Evolutionary conservation across 2,888 invertebrate genomes (phyloP).

Genomic region (Lasioglossum oenotherae): DNA sequence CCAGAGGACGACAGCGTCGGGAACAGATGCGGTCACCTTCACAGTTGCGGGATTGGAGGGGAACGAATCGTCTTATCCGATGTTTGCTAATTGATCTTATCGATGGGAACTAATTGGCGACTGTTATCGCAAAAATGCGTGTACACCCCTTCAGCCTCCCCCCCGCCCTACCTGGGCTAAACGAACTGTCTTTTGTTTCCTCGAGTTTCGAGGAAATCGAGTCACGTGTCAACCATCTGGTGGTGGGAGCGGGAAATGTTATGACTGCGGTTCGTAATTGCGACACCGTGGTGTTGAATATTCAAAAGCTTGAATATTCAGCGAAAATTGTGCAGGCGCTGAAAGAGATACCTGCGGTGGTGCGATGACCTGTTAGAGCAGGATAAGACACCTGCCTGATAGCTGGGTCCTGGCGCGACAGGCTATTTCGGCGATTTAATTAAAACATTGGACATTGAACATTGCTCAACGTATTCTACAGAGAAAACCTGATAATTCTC

Average conservation of each 20-base stretch:
- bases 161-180: no score
- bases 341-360: background rate
- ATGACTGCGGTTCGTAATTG: background rate
- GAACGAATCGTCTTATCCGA: background rate
- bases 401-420: background rate
- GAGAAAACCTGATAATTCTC: no score
- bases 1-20: constrained; percentile 43
- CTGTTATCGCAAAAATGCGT: background rate
- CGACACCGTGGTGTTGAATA: background rate
- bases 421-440: background rate
- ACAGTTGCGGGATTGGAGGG: no score
- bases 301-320: background rate
- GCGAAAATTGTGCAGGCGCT: background rate
- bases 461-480: no score
- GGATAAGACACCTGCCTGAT: background rate
- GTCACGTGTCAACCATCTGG: background rate
- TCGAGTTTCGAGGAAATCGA: background rate
- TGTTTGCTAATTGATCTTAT: background rate
- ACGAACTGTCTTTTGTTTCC: background rate
- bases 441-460: background rate
- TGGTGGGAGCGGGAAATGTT: background rate
- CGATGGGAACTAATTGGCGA: background rate
- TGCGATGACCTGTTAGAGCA: no score
- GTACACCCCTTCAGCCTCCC: no score
- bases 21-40: constrained; percentile 5